Evolutionary conservation across 2,888 invertebrate genomes (phyloP), one percentile per base, ranked within the genome.

Genomic region (Trachelus troglodyta): DNA sequence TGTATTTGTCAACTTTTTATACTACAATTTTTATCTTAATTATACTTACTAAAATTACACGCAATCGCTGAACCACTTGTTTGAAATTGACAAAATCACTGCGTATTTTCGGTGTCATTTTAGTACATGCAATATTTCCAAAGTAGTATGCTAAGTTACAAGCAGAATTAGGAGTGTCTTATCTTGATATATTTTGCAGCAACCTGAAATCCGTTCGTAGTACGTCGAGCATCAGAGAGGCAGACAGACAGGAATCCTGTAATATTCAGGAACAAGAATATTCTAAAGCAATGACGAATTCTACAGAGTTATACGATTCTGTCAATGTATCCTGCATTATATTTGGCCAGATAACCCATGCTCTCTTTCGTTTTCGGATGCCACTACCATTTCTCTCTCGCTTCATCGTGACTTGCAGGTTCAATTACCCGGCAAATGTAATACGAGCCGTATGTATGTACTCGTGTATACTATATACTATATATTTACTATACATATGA

Each of bases 371-470:
- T 37, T 34, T 56, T n/a, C 34, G 2, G 71, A 75, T 75, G 37
- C 56, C 77, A 69, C 75, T 37, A 77, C 69, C 69, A 33, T 9
- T 35, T 35, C 74, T 69, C 75, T 74, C 35, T 33, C 34, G 40
- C 75, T 77, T 71, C 69, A 77, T 77, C 75, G 77, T 77, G 77
- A 77, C 77, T 77, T 75, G 75, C 71, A 74, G 75, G 75, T 69
- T 77, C 77, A 77, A 77, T 77, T 77, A 69, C 77, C 77, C 75
- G 77, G 75, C 71, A 77, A 75, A 77, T 77, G 69, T 75, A 77
- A 77, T 77, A 75, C 75, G 77, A 75, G 23, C 68, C 31, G 31
- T 76, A 69, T 71, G 31, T 74, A 74, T n/a, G 30, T 34, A 15
- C 56, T 23, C 56, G 9, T 23, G 9, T 56, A 56, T 56, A 23